Evolutionary conservation across 2,113 vertebrate species (phyloP).

Genomic region (Prunella fulvescens): DNA sequence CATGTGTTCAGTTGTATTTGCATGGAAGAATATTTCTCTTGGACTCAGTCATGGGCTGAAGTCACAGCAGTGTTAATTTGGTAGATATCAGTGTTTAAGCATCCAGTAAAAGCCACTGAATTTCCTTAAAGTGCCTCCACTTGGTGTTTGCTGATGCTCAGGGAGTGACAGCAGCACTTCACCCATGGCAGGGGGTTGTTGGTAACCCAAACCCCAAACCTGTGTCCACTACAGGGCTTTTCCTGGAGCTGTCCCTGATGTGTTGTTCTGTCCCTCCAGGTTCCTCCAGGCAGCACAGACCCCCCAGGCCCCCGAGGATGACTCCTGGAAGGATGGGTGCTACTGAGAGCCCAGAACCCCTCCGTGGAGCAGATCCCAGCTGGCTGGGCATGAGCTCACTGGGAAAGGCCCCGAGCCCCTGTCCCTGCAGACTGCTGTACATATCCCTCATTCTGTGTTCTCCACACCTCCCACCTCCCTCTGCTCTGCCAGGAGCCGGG

Average conservation of each 20-base stretch:
- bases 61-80: not conserved
- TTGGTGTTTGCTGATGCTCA: not conserved
- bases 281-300: conserved; percentile 78
- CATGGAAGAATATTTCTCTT: not conserved
- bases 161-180: not conserved
- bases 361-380: conserved; percentile 52
- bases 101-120: not conserved
- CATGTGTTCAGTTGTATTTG: not conserved
- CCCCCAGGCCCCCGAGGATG: conserved; percentile 66
- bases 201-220: not conserved
- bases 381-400: conserved; percentile 59
- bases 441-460: not conserved
- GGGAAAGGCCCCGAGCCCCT: not conserved
- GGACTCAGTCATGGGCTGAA: not conserved
- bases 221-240: fast-evolving
- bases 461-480: not conserved
- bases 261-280: conserved; percentile 57
- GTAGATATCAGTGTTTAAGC: not conserved
- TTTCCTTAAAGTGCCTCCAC: fast-evolving
- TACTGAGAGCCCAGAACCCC: conserved; percentile 70
- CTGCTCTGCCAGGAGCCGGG: not conserved
- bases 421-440: not conserved
- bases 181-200: not conserved
- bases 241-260: not conserved
- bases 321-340: conserved; percentile 92